phyloP scores from a whole-genome alignment of 2,888 invertebrate genomes.

The Carterocephalus palaemon region DNA sequence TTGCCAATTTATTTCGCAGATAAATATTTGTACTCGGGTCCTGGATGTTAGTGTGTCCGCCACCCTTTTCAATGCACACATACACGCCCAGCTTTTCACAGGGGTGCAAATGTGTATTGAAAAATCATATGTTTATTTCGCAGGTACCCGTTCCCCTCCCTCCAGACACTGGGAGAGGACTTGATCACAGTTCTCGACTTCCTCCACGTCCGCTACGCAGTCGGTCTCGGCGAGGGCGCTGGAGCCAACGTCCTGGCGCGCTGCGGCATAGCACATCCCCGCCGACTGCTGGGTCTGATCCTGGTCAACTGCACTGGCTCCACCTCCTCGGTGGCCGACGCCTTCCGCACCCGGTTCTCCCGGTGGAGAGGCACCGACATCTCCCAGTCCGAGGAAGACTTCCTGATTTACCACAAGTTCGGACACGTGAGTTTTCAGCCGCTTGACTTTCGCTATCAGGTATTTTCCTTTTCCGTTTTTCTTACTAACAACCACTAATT shows the following conservation, averaged over 20 bases:
- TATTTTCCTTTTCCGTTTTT: constrained; percentile 50
- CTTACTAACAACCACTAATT: constrained; percentile 38
- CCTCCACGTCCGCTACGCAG: constrained; percentile 89
- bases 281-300: constrained; percentile 87
- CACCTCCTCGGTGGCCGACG: constrained; percentile 90
- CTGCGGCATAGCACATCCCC: constrained; percentile 89
- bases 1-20: too few relatives aligned
- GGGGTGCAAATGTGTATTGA: too few relatives aligned
- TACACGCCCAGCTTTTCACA: too few relatives aligned
- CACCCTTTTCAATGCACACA: too few relatives aligned
- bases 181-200: constrained; percentile 89
- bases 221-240: constrained; percentile 92
- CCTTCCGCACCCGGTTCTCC: constrained; percentile 90
- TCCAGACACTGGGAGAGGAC: constrained; percentile 90
- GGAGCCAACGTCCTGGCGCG: constrained; percentile 92
- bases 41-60: too few relatives aligned
- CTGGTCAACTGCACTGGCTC: constrained; percentile 93
- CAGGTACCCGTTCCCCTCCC: constrained; percentile 89
- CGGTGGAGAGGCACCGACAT: constrained; percentile 91
- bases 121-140: too few relatives aligned
- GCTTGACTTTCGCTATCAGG: constrained; percentile 61
- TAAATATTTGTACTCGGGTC: too few relatives aligned
- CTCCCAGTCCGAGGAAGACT: constrained; percentile 92
- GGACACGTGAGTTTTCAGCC: constrained; percentile 87
- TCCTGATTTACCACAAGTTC: constrained; percentile 93